Percentiles rank a stretch among this genome's conserved stretches.
Evolutionary conservation across 2,113 vertebrate species (phyloP).

Genomic region (Anarrhichthys ocellatus): DNA sequence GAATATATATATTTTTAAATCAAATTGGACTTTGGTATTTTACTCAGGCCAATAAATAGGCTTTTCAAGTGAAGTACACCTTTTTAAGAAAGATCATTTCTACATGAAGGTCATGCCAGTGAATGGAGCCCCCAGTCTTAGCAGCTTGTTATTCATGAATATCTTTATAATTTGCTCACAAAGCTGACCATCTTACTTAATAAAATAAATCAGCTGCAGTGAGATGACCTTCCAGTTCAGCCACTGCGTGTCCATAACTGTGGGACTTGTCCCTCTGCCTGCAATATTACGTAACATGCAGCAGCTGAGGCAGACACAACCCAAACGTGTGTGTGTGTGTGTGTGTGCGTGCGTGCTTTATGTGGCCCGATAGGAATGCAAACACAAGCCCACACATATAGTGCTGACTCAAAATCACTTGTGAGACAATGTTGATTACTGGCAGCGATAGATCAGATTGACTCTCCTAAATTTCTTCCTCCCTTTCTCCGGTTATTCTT

Average conservation of each 20-base stretch:
- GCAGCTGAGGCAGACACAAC: constrained; percentile 58
- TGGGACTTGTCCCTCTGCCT: constrained; percentile 30
- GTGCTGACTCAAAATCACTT: constrained; percentile 63
- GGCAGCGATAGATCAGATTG: constrained; percentile 31
- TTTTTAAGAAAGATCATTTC: background rate
- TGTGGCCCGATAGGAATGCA: constrained; percentile 36
- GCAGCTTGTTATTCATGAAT: background rate
- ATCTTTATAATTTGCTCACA: background rate
- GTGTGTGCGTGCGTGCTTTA: background rate
- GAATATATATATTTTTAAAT: background rate
- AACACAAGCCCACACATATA: constrained; percentile 28
- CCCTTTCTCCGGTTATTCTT: constrained; percentile 9
- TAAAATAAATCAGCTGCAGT: background rate
- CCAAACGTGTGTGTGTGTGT: background rate
- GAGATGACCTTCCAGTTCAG: constrained; percentile 46
- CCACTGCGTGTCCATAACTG: constrained; percentile 2
- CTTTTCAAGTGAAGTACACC: background rate
- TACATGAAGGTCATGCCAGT: background rate
- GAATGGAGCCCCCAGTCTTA: background rate
- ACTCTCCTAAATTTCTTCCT: constrained; percentile 5
- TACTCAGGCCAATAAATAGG: background rate
- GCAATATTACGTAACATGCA: constrained; percentile 61
- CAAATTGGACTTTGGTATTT: background rate
- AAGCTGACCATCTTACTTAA: background rate
- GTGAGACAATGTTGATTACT: constrained; percentile 13